Evolutionary conservation across 2,888 invertebrate species (phyloP).

Genomic region (Hemicrepidius hirtus): DNA sequence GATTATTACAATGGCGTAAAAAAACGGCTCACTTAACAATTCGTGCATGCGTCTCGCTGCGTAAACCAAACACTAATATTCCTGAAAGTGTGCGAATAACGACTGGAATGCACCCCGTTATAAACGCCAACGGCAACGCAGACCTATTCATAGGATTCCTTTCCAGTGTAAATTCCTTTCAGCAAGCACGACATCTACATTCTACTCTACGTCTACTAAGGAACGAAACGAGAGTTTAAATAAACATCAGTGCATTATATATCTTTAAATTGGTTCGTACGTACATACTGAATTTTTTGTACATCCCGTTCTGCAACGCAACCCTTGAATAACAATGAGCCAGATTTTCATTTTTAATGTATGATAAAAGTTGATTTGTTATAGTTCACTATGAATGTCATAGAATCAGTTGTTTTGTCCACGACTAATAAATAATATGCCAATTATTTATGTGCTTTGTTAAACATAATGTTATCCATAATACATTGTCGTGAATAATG

Average conservation of each 20-base stretch:
- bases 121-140: slow-evolving; percentile 32
- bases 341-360: too few species aligned
- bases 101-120: slow-evolving; percentile 40
- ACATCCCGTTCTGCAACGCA: too few species aligned
- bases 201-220: slow-evolving; percentile 22
- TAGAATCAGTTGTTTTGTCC: too few species aligned
- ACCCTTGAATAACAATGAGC: too few species aligned
- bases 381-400: too few species aligned
- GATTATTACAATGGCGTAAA: background rate
- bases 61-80: slow-evolving; percentile 37
- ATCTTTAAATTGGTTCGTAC: slow-evolving; percentile 15
- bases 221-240: slow-evolving; percentile 33
- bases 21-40: slow-evolving; percentile 31
- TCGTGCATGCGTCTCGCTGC: slow-evolving; percentile 30
- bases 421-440: too few species aligned
- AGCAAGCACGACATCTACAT: slow-evolving; percentile 37
- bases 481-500: too few species aligned
- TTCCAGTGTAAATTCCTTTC: slow-evolving; percentile 40
- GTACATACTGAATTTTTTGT: too few species aligned
- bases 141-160: slow-evolving; percentile 40
- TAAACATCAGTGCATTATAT: slow-evolving; percentile 31
- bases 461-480: too few species aligned
- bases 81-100: slow-evolving; percentile 36
- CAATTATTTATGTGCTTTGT: too few species aligned
- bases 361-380: too few species aligned